Conservation (phyloP, 2,888 invertebrate species). For the Andrena haemorrhoa region DNA sequence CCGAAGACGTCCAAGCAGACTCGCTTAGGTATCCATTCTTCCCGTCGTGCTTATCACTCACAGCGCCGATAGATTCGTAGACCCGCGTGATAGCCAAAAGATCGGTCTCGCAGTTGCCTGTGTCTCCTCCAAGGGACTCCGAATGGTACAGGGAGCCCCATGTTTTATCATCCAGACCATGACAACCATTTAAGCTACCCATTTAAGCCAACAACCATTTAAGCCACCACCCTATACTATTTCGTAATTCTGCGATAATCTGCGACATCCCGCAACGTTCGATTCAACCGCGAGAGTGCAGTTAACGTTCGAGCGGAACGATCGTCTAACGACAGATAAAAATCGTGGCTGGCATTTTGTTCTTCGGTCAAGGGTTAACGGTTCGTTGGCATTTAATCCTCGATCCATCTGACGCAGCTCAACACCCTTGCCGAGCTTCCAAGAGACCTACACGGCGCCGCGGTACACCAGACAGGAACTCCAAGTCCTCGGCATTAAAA, state of each 20-base stretch:
- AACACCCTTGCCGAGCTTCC: slow-evolving; percentile 92
- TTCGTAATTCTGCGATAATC: no score
- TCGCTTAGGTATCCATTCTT: slow-evolving; percentile 78
- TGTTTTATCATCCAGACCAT: no score
- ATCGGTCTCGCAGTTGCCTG: background rate
- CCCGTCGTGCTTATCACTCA: slow-evolving; percentile 6
- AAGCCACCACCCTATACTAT: no score
- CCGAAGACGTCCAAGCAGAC: slow-evolving; percentile 81
- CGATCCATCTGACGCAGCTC: slow-evolving; percentile 83
- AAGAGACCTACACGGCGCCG: slow-evolving; percentile 94
- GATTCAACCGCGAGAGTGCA: background rate
- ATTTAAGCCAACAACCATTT: no score
- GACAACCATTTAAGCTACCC: no score
- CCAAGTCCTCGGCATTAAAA: slow-evolving; percentile 90
- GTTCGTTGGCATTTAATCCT: slow-evolving; percentile 26
- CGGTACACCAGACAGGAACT: slow-evolving; percentile 89
- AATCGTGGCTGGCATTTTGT: slow-evolving; percentile 15
- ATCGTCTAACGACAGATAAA: slow-evolving; percentile 20
- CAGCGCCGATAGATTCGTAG: background rate
- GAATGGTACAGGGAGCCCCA: no score
- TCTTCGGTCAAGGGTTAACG: background rate
- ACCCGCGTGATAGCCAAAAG: background rate
- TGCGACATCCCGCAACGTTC: no score
- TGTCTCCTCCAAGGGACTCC: no score
- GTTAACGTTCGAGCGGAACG: slow-evolving; percentile 11